phyloP scores from a whole-genome alignment of 2,888 invertebrate species.

The Callimorpha dominula region DNA sequence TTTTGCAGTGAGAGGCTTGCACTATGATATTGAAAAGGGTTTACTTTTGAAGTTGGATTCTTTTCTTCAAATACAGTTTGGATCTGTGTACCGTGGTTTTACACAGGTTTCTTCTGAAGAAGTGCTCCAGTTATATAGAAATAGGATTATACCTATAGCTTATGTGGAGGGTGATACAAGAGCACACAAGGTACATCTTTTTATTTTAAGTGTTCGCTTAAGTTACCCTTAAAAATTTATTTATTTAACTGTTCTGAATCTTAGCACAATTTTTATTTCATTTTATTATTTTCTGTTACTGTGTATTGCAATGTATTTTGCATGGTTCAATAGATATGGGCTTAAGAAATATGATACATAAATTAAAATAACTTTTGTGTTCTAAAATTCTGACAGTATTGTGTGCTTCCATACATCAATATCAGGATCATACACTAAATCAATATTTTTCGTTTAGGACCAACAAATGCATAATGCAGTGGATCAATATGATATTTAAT shows the following conservation, averaged over 20 bases:
- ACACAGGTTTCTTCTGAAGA: constrained; percentile 94
- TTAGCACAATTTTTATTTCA: no score
- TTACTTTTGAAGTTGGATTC: constrained; percentile 97
- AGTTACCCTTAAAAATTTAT: not conserved
- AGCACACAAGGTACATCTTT: constrained; percentile 88
- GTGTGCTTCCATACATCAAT: not conserved
- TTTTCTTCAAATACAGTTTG: constrained; percentile 98
- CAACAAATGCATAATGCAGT: constrained; percentile 7
- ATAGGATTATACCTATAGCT: constrained; percentile 94
- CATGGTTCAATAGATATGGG: not conserved
- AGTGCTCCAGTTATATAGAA: constrained; percentile 94
- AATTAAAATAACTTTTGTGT: not conserved
- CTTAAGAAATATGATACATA: not conserved
- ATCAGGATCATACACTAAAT: not conserved
- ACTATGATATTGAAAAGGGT: constrained; percentile 98
- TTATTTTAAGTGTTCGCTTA: not conserved
- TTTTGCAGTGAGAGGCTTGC: constrained; percentile 98
- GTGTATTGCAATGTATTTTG: not conserved
- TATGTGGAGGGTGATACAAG: constrained; percentile 94
- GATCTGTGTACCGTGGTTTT: constrained; percentile 96
- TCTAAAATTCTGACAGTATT: not conserved
- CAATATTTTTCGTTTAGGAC: not conserved
- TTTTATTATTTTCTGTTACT: not conserved
- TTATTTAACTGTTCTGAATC: not conserved
- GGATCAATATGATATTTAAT: constrained; percentile 14